These are phyloP conservation scores for Montipora capricornis DNA, from an alignment of 64 coral and sea anemone genomes.

Conservation along the genomic window DNA sequence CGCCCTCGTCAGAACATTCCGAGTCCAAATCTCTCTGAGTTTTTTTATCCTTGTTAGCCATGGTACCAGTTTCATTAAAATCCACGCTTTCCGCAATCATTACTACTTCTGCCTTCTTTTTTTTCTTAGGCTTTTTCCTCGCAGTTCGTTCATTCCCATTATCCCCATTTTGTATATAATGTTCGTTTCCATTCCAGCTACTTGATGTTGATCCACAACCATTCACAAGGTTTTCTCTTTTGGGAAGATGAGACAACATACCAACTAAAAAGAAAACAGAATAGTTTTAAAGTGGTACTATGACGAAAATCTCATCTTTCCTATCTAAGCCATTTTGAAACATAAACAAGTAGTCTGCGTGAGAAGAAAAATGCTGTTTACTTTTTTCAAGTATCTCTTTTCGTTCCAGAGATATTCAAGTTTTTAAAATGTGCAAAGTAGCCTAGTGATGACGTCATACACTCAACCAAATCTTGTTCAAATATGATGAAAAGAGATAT, in stretches of 20 bases:
- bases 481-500: too few species aligned
- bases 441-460: too few species aligned
- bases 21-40: background rate
- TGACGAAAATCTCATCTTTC: too few species aligned
- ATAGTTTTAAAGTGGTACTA: background rate
- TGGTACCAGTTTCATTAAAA: background rate
- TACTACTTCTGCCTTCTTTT: slow-evolving; percentile 52
- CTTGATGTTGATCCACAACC: slow-evolving; percentile 18
- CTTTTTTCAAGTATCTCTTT: too few species aligned
- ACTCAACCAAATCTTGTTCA: too few species aligned
- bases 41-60: background rate
- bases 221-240: slow-evolving; percentile 11
- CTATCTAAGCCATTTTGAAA: too few species aligned
- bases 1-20: background rate
- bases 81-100: slow-evolving; percentile 66
- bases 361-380: too few species aligned
- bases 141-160: background rate
- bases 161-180: background rate
- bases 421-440: too few species aligned
- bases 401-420: too few species aligned
- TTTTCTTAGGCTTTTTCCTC: slow-evolving; percentile 62
- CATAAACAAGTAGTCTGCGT: too few species aligned
- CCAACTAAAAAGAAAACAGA: background rate
- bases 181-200: slow-evolving; percentile 12
- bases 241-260: slow-evolving; percentile 10